phyloP scores from a whole-genome alignment of 2,888 invertebrate genomes.

The Drosophila leonis region DNA sequence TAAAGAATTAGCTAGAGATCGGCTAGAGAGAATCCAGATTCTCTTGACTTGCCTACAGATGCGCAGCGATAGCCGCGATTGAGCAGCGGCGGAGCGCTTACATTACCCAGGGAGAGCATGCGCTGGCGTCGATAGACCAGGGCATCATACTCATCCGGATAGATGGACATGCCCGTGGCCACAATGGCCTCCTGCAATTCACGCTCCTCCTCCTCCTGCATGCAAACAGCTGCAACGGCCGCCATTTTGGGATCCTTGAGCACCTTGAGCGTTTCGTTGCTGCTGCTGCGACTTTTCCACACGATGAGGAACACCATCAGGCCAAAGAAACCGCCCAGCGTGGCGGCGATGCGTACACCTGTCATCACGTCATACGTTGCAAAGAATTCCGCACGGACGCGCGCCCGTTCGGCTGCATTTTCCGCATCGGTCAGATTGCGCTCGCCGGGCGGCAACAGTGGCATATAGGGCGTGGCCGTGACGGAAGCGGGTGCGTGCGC shows the following conservation, averaged over 20 bases:
- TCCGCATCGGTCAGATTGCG: slow-evolving; percentile 80
- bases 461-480: slow-evolving; percentile 70
- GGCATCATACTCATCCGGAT: slow-evolving; percentile 86
- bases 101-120: slow-evolving; percentile 89
- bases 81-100: slow-evolving; percentile 87
- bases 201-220: slow-evolving; percentile 90
- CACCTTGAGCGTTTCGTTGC: slow-evolving; percentile 89
- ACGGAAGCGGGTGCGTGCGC: slow-evolving; percentile 53
- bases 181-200: slow-evolving; percentile 91
- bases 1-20: not conserved
- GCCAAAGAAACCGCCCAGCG: slow-evolving; percentile 95
- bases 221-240: slow-evolving; percentile 91
- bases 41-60: slow-evolving; percentile 86
- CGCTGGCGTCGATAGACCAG: slow-evolving; percentile 86
- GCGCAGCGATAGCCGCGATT: slow-evolving; percentile 87
- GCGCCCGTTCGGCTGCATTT: slow-evolving; percentile 88
- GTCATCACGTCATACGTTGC: slow-evolving; percentile 97
- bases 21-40: rapidly evolving
- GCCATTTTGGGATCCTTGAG: slow-evolving; percentile 93
- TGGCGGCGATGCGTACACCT: slow-evolving; percentile 95
- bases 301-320: slow-evolving; percentile 96
- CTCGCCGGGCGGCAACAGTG: slow-evolving; percentile 67
- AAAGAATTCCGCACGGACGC: slow-evolving; percentile 92
- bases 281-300: slow-evolving; percentile 94
- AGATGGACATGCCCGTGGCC: slow-evolving; percentile 87